Evolutionary conservation across 2,113 vertebrate species (phyloP).

Genomic region (Coptodon bakossiorum): DNA sequence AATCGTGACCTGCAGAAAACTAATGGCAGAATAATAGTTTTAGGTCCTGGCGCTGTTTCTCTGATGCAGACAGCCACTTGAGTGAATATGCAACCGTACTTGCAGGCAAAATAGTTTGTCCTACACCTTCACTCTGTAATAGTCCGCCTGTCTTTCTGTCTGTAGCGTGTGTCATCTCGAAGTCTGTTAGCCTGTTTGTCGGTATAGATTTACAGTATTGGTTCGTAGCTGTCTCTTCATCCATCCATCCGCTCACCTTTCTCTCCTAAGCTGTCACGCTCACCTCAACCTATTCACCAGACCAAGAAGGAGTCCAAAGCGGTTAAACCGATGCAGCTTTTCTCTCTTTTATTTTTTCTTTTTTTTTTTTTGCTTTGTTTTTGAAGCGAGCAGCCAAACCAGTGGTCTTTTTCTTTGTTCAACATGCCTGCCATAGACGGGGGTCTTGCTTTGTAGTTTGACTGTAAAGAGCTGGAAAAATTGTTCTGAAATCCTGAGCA

Average conservation of each 20-base stretch:
- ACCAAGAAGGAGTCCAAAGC: slow-evolving; percentile 22
- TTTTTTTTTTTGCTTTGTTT: slow-evolving; percentile 7
- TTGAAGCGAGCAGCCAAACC: slow-evolving; percentile 31
- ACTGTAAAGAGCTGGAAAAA: slow-evolving; percentile 61
- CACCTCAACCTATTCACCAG: slow-evolving; percentile 6
- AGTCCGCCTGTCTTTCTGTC: slow-evolving; percentile 10
- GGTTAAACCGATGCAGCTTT: slow-evolving; percentile 16
- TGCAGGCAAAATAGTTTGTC: slow-evolving; percentile 54
- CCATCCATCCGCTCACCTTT: not conserved
- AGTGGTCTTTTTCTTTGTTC: slow-evolving; percentile 47
- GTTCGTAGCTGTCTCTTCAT: not conserved
- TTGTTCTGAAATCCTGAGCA: slow-evolving; percentile 68
- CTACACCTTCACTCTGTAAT: slow-evolving; percentile 42
- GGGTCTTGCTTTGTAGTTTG: slow-evolving; percentile 63
- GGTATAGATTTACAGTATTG: not conserved
- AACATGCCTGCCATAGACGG: slow-evolving; percentile 54
- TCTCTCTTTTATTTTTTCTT: not conserved
- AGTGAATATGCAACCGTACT: slow-evolving; percentile 63
- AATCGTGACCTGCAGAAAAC: slow-evolving; percentile 68
- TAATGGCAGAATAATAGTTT: slow-evolving; percentile 73
- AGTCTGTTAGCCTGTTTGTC: not conserved
- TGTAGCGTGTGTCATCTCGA: not conserved
- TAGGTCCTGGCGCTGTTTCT: slow-evolving; percentile 55
- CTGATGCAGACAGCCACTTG: slow-evolving; percentile 61
- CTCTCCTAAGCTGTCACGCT: slow-evolving; percentile 7